These are phyloP conservation scores for Cylloceria caligata DNA, from an alignment of 2,888 invertebrate species.

Conservation along the genomic window DNA sequence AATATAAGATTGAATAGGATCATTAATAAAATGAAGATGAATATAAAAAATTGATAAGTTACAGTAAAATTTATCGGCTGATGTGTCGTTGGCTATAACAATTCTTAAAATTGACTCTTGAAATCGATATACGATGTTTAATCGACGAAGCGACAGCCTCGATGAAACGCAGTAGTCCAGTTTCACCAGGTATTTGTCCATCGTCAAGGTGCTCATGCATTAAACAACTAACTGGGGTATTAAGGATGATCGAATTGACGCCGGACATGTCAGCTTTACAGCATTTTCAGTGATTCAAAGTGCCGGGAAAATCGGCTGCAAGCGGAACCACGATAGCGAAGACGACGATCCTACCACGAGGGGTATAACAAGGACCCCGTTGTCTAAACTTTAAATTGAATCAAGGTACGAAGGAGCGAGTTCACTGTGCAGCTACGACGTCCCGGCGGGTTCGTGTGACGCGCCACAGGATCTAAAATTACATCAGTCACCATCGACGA, in stretches of 20 bases:
- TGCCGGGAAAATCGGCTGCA: background rate
- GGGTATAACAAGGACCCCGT: conserved; percentile 53
- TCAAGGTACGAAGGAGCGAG: conserved; percentile 62
- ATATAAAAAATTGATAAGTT: background rate
- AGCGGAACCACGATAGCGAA: conserved; percentile 24
- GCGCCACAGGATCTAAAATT: conserved; percentile 62
- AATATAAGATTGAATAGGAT: too few species aligned
- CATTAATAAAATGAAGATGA: too few species aligned
- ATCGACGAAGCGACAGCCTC: background rate
- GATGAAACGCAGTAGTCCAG: background rate
- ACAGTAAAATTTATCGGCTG: background rate
- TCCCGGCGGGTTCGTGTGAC: conserved; percentile 59
- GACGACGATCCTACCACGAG: conserved; percentile 20
- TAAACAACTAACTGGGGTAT: background rate
- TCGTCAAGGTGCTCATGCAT: too few species aligned
- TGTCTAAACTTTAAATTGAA: conserved; percentile 68
- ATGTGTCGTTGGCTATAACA: background rate
- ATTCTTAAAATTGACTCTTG: background rate
- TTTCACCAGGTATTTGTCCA: too few species aligned
- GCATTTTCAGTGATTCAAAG: conserved; percentile 16
- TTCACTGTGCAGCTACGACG: conserved; percentile 53
- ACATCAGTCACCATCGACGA: conserved; percentile 64
- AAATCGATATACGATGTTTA: background rate
- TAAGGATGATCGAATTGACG: conserved; percentile 28
- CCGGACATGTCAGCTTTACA: conserved; percentile 25